Percentiles rank a stretch among this genome's conserved stretches.
Conservation (phyloP, 2,888 invertebrate genomes). For the Stenchaetothrips biformis region DNA sequence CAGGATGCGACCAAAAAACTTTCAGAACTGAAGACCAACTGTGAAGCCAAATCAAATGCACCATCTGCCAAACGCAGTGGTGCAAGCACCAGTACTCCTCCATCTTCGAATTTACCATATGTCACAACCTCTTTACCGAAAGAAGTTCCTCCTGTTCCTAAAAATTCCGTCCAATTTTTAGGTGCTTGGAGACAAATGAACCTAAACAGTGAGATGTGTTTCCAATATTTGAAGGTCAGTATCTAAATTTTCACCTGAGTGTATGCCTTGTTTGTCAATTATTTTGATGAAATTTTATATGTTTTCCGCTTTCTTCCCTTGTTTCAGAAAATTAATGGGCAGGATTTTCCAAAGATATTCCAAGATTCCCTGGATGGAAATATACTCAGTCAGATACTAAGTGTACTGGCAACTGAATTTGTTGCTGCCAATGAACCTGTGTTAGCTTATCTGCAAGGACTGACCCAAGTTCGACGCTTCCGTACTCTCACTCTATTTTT, state of each 20-base stretch:
- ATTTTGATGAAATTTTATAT: not conserved
- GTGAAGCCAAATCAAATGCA: not conserved
- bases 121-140: not conserved
- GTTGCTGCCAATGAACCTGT: slow-evolving; percentile 47
- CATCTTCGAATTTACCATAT: not conserved
- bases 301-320: not conserved
- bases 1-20: not conserved
- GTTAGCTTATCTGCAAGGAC: slow-evolving; percentile 51
- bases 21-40: not conserved
- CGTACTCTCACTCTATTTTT: slow-evolving; percentile 62
- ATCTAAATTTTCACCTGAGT: not conserved
- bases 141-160: slow-evolving; percentile 49
- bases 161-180: slow-evolving; percentile 62
- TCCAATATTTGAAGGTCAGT: slow-evolving; percentile 58
- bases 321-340: slow-evolving; percentile 55
- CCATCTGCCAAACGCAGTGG: not conserved
- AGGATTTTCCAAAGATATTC: slow-evolving; percentile 58
- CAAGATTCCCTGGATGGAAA: slow-evolving; percentile 62
- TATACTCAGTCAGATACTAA: slow-evolving; percentile 57
- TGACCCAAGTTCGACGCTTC: slow-evolving; percentile 60
- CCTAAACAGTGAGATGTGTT: slow-evolving; percentile 50
- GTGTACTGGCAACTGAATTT: slow-evolving; percentile 49
- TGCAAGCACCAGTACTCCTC: not conserved
- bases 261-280: not conserved
- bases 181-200: slow-evolving; percentile 57